Conservation (phyloP, 2,797 vertebrate species). For the Micromesistius poutassou region DNA sequence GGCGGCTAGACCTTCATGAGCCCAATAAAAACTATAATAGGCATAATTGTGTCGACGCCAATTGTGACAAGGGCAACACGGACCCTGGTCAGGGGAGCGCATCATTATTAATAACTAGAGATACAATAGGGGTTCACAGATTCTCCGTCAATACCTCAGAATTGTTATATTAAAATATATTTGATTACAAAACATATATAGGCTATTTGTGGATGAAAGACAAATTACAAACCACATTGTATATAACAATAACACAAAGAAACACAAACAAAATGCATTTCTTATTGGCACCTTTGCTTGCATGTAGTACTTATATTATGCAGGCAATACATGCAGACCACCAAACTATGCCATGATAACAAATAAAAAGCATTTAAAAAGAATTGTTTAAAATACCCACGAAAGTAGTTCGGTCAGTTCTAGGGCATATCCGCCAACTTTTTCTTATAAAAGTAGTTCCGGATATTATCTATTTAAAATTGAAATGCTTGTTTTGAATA, state of each 20-base stretch:
- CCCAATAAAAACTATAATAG: neutral
- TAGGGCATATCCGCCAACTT: constrained; percentile 32
- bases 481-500: neutral
- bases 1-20: neutral
- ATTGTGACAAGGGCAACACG: too few species aligned
- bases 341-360: neutral
- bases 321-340: neutral
- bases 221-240: neutral
- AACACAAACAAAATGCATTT: neutral
- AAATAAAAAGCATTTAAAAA: neutral
- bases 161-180: too few species aligned
- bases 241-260: neutral
- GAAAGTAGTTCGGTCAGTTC: constrained; percentile 55
- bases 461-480: neutral
- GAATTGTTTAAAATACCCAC: neutral
- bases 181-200: neutral
- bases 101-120: too few species aligned
- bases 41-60: too few species aligned
- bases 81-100: too few species aligned
- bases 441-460: constrained; percentile 62
- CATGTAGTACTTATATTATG: neutral
- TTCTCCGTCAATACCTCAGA: too few species aligned
- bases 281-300: neutral
- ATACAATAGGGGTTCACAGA: too few species aligned
- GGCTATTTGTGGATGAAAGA: neutral